A percentile compares a stretch with the other conserved stretches of the same genome.
Conservation (phyloP, 1,140 invertebrate genomes). For the Polypedilum pembai region DNA sequence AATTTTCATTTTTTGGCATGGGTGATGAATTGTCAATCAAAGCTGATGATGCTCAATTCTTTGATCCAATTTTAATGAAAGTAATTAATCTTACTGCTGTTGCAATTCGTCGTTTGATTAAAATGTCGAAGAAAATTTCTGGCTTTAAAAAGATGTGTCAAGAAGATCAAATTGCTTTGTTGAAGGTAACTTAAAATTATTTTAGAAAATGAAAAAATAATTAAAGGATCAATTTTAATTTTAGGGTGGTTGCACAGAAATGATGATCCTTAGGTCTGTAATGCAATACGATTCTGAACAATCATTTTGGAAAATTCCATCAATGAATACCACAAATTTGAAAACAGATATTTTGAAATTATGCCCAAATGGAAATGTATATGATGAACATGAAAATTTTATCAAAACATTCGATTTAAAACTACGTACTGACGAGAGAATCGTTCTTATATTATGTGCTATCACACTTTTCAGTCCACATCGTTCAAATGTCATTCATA, state of each 20-base stretch:
- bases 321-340: slow-evolving; percentile 62
- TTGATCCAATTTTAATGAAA: slow-evolving; percentile 66
- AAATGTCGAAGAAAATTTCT: slow-evolving; percentile 84
- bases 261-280: slow-evolving; percentile 83
- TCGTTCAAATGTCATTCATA: slow-evolving; percentile 68
- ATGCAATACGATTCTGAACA: slow-evolving; percentile 80
- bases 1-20: slow-evolving; percentile 28
- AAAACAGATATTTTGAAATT: slow-evolving; percentile 79
- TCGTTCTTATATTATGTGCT: slow-evolving; percentile 82
- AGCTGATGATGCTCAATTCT: slow-evolving; percentile 50
- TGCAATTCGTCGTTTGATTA: slow-evolving; percentile 80
- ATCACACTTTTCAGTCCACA: slow-evolving; percentile 83
- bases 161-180: slow-evolving; percentile 79
- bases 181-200: slow-evolving; percentile 51
- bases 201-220: background rate
- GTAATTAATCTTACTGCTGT: slow-evolving; percentile 86
- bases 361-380: slow-evolving; percentile 70
- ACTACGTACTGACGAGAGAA: slow-evolving; percentile 76
- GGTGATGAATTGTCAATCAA: slow-evolving; percentile 36
- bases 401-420: slow-evolving; percentile 69
- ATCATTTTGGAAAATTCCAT: slow-evolving; percentile 77
- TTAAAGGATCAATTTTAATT: background rate
- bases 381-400: slow-evolving; percentile 74
- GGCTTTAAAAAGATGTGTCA: slow-evolving; percentile 85
- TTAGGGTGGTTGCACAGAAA: slow-evolving; percentile 67